Percentiles rank a stretch among this genome's conserved stretches.
These are phyloP conservation scores for Capreolus pygargus DNA, from an alignment of 2,113 vertebrate species.

Conservation along the genomic window DNA sequence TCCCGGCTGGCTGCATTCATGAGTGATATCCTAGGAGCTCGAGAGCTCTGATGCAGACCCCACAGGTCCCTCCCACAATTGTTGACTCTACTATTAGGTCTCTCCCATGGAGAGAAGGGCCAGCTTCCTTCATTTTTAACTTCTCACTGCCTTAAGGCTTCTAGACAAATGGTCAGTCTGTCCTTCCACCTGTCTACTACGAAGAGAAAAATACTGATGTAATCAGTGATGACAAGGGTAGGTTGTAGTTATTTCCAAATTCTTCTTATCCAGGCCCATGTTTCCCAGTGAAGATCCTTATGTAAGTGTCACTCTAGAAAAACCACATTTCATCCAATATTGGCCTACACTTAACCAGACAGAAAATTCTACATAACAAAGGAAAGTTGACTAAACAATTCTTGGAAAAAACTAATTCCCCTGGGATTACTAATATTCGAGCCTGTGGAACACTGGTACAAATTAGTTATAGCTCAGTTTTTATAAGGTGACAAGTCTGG, in stretches of 20 bases:
- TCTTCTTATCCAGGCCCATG: neutral
- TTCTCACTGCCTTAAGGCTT: neutral
- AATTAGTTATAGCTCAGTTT: neutral
- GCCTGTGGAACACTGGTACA: neutral
- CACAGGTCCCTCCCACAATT: neutral
- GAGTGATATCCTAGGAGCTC: neutral
- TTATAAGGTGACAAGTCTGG: neutral
- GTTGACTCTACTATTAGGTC: neutral
- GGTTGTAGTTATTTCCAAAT: neutral
- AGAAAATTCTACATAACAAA: constrained; percentile 14
- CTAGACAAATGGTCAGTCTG: neutral
- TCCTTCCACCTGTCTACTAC: neutral
- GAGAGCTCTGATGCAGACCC: neutral
- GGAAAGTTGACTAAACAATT: neutral
- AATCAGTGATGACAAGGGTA: neutral
- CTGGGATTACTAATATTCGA: neutral
- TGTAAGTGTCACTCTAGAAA: neutral
- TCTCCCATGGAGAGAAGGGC: neutral
- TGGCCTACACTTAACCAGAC: neutral
- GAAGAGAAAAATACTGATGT: neutral
- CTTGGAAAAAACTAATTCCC: neutral
- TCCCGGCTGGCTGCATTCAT: neutral
- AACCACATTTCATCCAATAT: neutral
- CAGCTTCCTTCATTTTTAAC: neutral
- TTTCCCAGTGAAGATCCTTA: neutral